Evolutionary conservation across 2,888 invertebrate species (phyloP).

Genomic region (Slavum lentiscoides): DNA sequence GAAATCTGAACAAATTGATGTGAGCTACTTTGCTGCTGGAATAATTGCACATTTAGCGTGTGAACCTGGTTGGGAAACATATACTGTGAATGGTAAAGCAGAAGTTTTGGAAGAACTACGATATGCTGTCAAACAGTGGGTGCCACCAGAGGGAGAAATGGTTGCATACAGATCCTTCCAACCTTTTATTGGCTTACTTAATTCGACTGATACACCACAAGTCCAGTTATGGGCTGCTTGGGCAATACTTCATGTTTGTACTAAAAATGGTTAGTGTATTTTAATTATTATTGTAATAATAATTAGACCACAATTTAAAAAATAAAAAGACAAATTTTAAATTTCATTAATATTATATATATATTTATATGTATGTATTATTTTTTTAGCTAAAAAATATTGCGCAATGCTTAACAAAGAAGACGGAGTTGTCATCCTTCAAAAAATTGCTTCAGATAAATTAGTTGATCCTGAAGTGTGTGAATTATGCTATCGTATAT

Average conservation of each 20-base stretch:
- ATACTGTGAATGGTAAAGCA: slow-evolving; percentile 66
- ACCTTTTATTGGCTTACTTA: slow-evolving; percentile 72
- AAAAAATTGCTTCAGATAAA: slow-evolving; percentile 57
- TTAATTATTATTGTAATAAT: slow-evolving; percentile 1
- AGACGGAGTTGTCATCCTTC: slow-evolving; percentile 65
- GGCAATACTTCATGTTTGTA: slow-evolving; percentile 78
- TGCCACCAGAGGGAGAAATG: slow-evolving; percentile 74
- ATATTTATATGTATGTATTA: neutral
- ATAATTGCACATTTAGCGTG: slow-evolving; percentile 94
- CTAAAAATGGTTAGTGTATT: slow-evolving; percentile 68
- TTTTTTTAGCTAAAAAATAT: slow-evolving; percentile 67
- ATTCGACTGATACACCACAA: slow-evolving; percentile 65
- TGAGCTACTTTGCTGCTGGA: slow-evolving; percentile 93
- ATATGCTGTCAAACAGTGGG: slow-evolving; percentile 62
- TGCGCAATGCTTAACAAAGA: slow-evolving; percentile 69
- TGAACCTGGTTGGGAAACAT: slow-evolving; percentile 76
- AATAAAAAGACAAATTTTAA: neutral
- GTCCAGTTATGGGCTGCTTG: slow-evolving; percentile 78
- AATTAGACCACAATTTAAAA: neutral
- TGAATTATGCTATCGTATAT: slow-evolving; percentile 52
- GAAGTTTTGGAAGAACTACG: slow-evolving; percentile 64
- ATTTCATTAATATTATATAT: neutral
- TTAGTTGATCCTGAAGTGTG: slow-evolving; percentile 55
- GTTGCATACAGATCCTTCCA: slow-evolving; percentile 73
- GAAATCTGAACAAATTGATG: slow-evolving; percentile 73